Conservation (phyloP, 2,888 invertebrate species). For the Lasioglossum calceatum region DNA sequence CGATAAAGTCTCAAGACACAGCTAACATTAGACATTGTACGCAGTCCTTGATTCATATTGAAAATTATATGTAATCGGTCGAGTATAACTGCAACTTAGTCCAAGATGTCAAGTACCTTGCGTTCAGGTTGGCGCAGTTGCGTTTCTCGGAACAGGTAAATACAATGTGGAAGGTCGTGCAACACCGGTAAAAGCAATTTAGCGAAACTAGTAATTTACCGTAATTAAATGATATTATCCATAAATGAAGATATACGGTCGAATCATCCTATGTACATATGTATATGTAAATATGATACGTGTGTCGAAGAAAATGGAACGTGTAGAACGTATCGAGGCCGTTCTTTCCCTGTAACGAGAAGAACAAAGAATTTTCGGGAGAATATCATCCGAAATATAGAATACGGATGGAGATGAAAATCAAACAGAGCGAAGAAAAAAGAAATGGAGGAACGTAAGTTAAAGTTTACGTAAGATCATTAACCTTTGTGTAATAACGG, state of each 20-base stretch:
- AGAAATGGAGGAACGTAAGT: background rate
- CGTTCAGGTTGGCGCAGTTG: background rate
- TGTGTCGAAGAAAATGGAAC: background rate
- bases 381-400: background rate
- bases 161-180: background rate
- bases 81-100: background rate
- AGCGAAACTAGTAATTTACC: background rate
- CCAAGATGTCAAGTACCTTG: background rate
- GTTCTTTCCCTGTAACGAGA: background rate
- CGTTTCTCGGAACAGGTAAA: background rate
- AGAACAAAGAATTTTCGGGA: no score
- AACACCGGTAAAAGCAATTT: background rate
- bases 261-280: background rate
- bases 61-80: background rate
- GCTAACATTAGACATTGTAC: background rate
- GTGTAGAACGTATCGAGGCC: background rate
- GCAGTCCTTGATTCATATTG: background rate
- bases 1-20: background rate
- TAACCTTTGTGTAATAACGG: slow-evolving; percentile 47
- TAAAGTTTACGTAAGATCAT: slow-evolving; percentile 44
- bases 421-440: no score
- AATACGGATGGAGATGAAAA: background rate
- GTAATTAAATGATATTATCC: background rate
- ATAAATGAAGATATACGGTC: background rate
- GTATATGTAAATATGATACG: background rate